Evolutionary conservation across 2,113 vertebrate genomes (phyloP).

Genomic region (Plectropomus leopardus): DNA sequence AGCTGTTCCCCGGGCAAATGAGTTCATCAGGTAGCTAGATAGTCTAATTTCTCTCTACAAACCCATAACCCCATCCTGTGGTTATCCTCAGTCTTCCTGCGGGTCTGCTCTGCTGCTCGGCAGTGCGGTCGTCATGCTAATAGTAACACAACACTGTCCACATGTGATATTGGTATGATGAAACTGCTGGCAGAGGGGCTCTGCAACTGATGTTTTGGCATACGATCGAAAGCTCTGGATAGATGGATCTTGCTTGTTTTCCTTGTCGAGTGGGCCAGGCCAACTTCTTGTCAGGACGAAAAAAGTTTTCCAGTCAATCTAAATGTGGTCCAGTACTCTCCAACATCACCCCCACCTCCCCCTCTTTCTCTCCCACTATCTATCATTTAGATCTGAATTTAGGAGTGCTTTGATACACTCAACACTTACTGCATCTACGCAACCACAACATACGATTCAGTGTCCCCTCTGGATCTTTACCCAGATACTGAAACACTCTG

Average conservation of each 20-base stretch:
- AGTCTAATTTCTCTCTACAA: conserved; percentile 55
- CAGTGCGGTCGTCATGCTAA: conserved; percentile 59
- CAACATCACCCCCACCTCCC: not conserved
- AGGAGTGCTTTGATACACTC: conserved; percentile 13
- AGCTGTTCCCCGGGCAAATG: conserved; percentile 46
- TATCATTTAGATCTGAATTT: conserved; percentile 30
- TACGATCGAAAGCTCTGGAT: conserved; percentile 69
- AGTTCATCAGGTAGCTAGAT: conserved; percentile 62
- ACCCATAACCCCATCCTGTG: conserved; percentile 48
- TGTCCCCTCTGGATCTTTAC: not conserved
- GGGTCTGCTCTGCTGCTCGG: conserved; percentile 52
- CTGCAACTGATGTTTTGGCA: conserved; percentile 81
- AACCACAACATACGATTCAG: not conserved
- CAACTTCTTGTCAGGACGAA: conserved; percentile 80
- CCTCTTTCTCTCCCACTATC: conserved; percentile 24
- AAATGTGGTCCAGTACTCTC: conserved; percentile 78
- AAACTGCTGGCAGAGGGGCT: conserved; percentile 76
- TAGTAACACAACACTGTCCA: conserved; percentile 77
- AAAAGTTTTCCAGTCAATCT: conserved; percentile 83
- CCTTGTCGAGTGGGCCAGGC: conserved; percentile 71
- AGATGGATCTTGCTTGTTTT: conserved; percentile 80
- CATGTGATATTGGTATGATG: conserved; percentile 82
- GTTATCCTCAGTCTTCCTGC: conserved; percentile 53
- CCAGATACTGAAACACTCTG: not conserved
- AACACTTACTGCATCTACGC: conserved; percentile 20